Base-by-base conservation (phyloP, 2,888 invertebrate genomes). In the Molorchus minor region DNA sequence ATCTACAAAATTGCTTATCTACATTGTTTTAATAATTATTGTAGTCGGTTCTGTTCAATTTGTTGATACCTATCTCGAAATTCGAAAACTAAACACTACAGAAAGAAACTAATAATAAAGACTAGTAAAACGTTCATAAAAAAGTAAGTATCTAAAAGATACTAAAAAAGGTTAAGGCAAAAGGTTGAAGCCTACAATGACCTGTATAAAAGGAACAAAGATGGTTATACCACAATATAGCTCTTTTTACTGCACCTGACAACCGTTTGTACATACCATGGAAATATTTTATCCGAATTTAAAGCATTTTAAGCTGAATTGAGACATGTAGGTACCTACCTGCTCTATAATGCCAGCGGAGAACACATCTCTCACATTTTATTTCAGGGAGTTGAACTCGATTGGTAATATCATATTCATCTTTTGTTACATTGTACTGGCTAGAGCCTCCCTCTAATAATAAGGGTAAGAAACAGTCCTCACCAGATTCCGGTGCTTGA, bases 291-390 rank as follows among this genome's bases (percentile, higher is more conserved):
- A 5, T 25, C 8, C 8, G 25, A 4, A 25, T 25, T 5, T 25
- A 5, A 8, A 25, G n/a, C 25, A 25, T 25, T 8, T 5, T 5
- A 25, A 5, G 25, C 8, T 25, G 25, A 5, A 8, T 8, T 25
- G 4, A 25, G 5, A 25, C 8, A 5, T 25, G 5, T 25, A 4
- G 8, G 4, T 49, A 52, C 8, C 8, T 25, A 71, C 71, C 71
- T 43, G 63, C 58, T 58, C 53, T 57, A 56, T 83, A 84, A 53
- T 81, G 76, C 84, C 84, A 84, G 56, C 84, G 79, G 1, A 85
- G 66, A 3, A 83, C 82, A 56, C 84, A 84, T 53, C 80, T 78
- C 0, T 81, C 65, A 69, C 84, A 84, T 2, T 67, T 76, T 8
- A 84, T 53, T 36, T 71, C 72, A 0, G 84, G 84, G 8, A 84